phyloP scores from a whole-genome alignment of 2,888 invertebrate genomes.

The Holacanthella duospinosa region DNA sequence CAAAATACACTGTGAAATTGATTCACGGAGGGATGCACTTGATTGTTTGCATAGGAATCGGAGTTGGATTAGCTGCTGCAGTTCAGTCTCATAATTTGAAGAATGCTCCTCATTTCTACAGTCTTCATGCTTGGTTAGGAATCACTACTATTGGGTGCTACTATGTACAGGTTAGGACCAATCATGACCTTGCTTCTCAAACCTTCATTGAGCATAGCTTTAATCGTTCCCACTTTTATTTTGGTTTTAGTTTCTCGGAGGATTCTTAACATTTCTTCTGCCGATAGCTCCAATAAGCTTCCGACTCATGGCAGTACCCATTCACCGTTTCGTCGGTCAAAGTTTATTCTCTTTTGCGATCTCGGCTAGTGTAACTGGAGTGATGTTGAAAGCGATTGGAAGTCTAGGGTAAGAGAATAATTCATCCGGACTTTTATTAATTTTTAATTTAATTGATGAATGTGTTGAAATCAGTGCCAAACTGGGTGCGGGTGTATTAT shows the following conservation, averaged over 20 bases:
- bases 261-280: slow-evolving; percentile 33
- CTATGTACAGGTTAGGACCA: slow-evolving; percentile 32
- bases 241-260: slow-evolving; percentile 27
- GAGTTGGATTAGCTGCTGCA: slow-evolving; percentile 15
- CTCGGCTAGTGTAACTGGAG: slow-evolving; percentile 29
- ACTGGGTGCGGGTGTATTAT: too few species aligned
- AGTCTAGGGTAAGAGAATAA: slow-evolving; percentile 22
- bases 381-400: slow-evolving; percentile 32
- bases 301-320: slow-evolving; percentile 27
- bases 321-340: slow-evolving; percentile 32
- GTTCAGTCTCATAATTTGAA: slow-evolving; percentile 23
- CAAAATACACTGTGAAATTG: slow-evolving; percentile 33
- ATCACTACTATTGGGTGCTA: slow-evolving; percentile 28
- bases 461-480: too few species aligned
- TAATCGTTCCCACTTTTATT: too few species aligned
- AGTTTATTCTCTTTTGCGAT: slow-evolving; percentile 27
- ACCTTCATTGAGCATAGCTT: not conserved
- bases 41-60: slow-evolving; percentile 21
- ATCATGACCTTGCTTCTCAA: not conserved
- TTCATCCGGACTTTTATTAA: too few species aligned
- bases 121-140: slow-evolving; percentile 36
- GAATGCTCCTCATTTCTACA: slow-evolving; percentile 25
- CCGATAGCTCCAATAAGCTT: slow-evolving; percentile 28
- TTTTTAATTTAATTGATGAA: not conserved
- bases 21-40: slow-evolving; percentile 33